Evolutionary conservation across 2,113 vertebrate species (phyloP), one percentile per base, ranked within the genome.

Genomic region (Lepus europaeus): DNA sequence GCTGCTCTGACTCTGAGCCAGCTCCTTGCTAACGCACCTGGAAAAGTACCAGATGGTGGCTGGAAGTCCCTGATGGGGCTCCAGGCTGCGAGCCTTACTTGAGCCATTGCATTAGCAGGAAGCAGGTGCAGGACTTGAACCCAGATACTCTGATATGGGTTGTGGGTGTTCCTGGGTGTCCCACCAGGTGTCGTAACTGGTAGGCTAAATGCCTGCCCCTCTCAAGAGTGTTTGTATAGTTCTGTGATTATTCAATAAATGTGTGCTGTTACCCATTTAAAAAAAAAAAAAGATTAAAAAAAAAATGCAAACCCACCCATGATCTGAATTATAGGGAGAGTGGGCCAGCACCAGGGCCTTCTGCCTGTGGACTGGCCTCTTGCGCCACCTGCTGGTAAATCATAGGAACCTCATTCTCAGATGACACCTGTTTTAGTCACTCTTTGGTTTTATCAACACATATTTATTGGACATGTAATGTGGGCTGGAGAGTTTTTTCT

Each of bases 361-460:
- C 61, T 86, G 13, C 1, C 7, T 4, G 31, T 92, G 81, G 16
- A 25, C 91, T 92, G 17, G 89, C 91, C 74, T 95, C 69, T 96
- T 83, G 17, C 33, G 70, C 94, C 97, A 92, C 86, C 96, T 97
- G 93, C 93, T 96, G 95, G 79, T 69, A 3, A 1, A 0, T 17
- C 53, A 0, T 53, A 70, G 45, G 31, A 92, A 39, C 8, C 22
- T 59, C 56, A 14, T 10, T 39, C 13, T 27, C 9, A 0, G 25
- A 13, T 59, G 33, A 76, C 12, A 4, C 68, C 51, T 2, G 3
- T 29, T 29, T n/a, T 4, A 61, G 68, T 5, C 11, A 20, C 56
- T 49, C 0, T 2, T 77, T 83, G 53, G 25, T 87, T 89, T 87
- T 53, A 68, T 89, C 61, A 59, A 10, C 17, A 70, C 74, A 39